Conservation (phyloP, 2,888 invertebrate species). For the Belgica antarctica region DNA sequence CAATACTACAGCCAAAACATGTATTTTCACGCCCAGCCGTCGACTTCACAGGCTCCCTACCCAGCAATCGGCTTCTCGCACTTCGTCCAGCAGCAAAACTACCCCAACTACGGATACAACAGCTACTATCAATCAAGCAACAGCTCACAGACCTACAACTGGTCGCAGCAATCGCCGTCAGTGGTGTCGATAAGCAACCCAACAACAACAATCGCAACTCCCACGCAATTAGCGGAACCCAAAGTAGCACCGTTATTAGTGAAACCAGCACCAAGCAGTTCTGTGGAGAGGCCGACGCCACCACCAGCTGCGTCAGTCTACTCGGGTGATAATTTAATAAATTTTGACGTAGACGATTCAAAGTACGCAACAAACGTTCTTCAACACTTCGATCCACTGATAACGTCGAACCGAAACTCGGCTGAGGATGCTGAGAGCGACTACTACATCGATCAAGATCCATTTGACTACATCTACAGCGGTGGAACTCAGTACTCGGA, state of each 20-base stretch:
- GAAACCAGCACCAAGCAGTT: not conserved
- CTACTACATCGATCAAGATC: constrained; percentile 73
- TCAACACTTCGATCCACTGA: constrained; percentile 84
- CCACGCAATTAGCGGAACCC: not conserved
- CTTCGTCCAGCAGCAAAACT: not conserved
- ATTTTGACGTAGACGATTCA: constrained; percentile 55
- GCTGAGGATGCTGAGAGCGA: constrained; percentile 50
- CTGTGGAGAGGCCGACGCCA: not conserved
- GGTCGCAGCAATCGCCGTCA: not conserved
- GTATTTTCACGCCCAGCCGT: constrained; percentile 17
- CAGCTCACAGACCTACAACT: not conserved
- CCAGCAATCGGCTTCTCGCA: constrained; percentile 18
- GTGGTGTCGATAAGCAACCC: not conserved
- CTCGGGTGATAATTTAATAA: constrained; percentile 55
- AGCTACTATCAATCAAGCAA: not conserved
- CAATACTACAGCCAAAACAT: constrained; percentile 30
- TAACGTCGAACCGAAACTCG: constrained; percentile 56
- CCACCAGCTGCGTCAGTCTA: not conserved
- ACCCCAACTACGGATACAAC: not conserved
- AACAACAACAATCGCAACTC: too few relatives aligned
- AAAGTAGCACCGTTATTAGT: not conserved
- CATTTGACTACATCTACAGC: constrained; percentile 74
- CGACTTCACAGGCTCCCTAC: not conserved
- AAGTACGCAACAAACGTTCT: constrained; percentile 61
- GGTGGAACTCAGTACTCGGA: constrained; percentile 65